phyloP scores from a whole-genome alignment of 2,113 vertebrate genomes.

The Tupaia chinensis region DNA sequence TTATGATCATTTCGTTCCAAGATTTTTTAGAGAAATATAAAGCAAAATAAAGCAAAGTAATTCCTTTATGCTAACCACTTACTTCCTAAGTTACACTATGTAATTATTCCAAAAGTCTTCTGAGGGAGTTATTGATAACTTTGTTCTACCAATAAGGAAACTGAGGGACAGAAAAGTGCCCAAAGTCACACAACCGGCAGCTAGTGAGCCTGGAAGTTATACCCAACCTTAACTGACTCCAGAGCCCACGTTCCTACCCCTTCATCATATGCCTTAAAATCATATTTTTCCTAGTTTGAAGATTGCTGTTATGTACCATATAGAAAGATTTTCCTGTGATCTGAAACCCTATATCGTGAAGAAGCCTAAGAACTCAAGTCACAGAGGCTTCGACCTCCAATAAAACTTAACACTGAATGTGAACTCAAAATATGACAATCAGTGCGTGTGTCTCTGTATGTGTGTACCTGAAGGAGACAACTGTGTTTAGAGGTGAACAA shows the following conservation, averaged over 20 bases:
- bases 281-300: background rate
- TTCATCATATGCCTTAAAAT: background rate
- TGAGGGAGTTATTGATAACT: background rate
- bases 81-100: background rate
- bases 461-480: accelerated
- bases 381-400: background rate
- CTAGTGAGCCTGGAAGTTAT: background rate
- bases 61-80: background rate
- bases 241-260: background rate
- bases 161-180: background rate
- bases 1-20: background rate
- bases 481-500: background rate
- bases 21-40: background rate
- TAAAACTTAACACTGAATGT: background rate
- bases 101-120: background rate
- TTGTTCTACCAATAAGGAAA: background rate
- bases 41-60: background rate
- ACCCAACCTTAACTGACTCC: background rate
- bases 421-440: background rate
- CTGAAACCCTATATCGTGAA: slow-evolving; percentile 46
- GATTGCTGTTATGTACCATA: background rate
- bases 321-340: background rate
- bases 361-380: background rate
- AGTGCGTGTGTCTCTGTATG: background rate
- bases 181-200: background rate